Percentiles rank a stretch among this genome's conserved stretches.
Evolutionary conservation across 2,113 vertebrate species (phyloP).

Genomic region (Xenopus borealis): DNA sequence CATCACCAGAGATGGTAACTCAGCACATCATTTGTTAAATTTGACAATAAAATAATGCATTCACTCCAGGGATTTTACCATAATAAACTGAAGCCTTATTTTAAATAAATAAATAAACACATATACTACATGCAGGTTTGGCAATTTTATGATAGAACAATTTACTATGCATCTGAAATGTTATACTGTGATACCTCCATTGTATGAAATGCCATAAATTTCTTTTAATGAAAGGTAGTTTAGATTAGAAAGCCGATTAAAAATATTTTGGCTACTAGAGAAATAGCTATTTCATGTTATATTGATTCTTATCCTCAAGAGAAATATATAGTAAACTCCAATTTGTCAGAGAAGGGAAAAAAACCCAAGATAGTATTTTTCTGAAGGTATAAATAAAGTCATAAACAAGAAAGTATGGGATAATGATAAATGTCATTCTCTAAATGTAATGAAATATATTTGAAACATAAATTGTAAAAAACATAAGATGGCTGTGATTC

Average conservation of each 20-base stretch:
- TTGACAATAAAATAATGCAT: too few species aligned
- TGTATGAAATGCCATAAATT: constrained; percentile 29
- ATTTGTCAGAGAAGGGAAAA: constrained; percentile 32
- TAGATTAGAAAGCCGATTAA: constrained; percentile 38
- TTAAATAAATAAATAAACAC: not conserved
- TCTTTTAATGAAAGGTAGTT: constrained; percentile 29
- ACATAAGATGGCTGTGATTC: too few species aligned
- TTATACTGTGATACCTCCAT: constrained; percentile 3
- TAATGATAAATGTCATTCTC: constrained; percentile 12
- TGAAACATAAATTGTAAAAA: constrained; percentile 66
- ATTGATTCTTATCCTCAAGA: constrained; percentile 43
- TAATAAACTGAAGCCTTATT: too few species aligned
- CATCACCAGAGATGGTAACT: too few species aligned
- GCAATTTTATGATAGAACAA: constrained; percentile 17
- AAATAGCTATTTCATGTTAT: constrained; percentile 42
- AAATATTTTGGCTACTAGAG: constrained; percentile 29
- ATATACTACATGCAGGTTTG: constrained; percentile 15
- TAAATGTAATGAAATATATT: constrained; percentile 46
- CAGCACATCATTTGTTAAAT: too few species aligned
- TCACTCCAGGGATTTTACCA: too few species aligned
- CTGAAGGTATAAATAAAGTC: constrained; percentile 27
- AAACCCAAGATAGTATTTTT: constrained; percentile 36
- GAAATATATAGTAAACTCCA: constrained; percentile 36
- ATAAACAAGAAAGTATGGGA: not conserved
- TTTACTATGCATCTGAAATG: constrained; percentile 12